A percentile compares a stretch with the other conserved stretches of the same genome.
phyloP scores from a whole-genome alignment of 2,113 vertebrate genomes.

The Pangasianodon gigas region DNA sequence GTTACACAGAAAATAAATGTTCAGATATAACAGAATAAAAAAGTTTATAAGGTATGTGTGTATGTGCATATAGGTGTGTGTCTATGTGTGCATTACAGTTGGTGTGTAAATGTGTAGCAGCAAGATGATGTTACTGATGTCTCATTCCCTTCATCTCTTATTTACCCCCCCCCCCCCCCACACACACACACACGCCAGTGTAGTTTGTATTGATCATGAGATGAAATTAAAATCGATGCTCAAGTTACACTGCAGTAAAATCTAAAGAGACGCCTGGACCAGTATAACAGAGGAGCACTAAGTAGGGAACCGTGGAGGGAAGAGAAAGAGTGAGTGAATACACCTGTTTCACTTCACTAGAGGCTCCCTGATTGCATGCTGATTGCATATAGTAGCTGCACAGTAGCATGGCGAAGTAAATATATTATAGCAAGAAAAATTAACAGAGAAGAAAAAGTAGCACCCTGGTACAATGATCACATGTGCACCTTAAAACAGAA shows the following conservation, averaged over 20 bases:
- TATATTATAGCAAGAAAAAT: neutral
- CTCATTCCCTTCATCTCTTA: neutral
- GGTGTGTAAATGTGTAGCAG: neutral
- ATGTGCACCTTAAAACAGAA: too few relatives aligned
- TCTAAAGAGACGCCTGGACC: neutral
- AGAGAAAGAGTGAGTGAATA: neutral
- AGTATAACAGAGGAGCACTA: neutral
- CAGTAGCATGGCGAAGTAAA: neutral
- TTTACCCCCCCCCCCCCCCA: neutral
- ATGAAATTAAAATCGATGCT: constrained; percentile 13
- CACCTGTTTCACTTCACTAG: neutral
- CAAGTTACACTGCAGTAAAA: neutral
- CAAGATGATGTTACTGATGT: neutral
- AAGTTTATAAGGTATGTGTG: too few relatives aligned
- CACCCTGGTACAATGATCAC: neutral
- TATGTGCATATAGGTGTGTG: neutral
- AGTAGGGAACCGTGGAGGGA: neutral
- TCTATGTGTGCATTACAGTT: neutral
- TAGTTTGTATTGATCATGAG: constrained; percentile 8
- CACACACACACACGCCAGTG: neutral
- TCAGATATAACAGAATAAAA: neutral
- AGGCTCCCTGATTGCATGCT: constrained; percentile 9
- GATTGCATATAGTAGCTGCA: neutral
- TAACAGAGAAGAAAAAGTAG: neutral
- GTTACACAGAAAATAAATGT: too few relatives aligned